These are phyloP conservation scores for Alviniconcha strummeri DNA, from an alignment of 2,888 invertebrate genomes.

Conservation along the genomic window DNA sequence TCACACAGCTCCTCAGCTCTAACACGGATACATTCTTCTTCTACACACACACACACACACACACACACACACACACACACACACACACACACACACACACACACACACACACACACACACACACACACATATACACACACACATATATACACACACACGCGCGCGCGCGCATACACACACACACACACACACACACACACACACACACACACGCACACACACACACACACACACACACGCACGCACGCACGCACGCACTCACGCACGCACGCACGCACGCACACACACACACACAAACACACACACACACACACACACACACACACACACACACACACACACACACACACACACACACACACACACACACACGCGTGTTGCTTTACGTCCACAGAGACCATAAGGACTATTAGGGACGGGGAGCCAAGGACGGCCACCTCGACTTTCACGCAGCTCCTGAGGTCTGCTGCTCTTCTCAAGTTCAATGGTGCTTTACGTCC, in stretches of 20 bases:
- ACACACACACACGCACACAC: slow-evolving; percentile 13
- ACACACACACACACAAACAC: slow-evolving; percentile 8
- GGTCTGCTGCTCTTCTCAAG: too few species aligned
- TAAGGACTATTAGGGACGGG: too few species aligned
- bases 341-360: slow-evolving; percentile 15
- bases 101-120: slow-evolving; percentile 4
- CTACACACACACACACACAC: neutral
- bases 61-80: slow-evolving; percentile 7
- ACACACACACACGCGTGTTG: slow-evolving; percentile 3
- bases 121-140: slow-evolving; percentile 17
- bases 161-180: neutral
- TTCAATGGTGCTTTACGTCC: too few species aligned
- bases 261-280: neutral
- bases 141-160: slow-evolving; percentile 1
- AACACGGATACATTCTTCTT: too few species aligned
- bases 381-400: too few species aligned
- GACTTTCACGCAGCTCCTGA: too few species aligned
- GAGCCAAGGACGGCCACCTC: too few species aligned
- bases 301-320: slow-evolving; percentile 4
- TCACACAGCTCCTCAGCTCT: neutral
- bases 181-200: slow-evolving; percentile 7
- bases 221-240: slow-evolving; percentile 13
- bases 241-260: neutral
- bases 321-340: slow-evolving; percentile 13
- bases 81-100: slow-evolving; percentile 6